Conservation (phyloP, 2,797 vertebrate genomes). For the Falco concolor region DNA sequence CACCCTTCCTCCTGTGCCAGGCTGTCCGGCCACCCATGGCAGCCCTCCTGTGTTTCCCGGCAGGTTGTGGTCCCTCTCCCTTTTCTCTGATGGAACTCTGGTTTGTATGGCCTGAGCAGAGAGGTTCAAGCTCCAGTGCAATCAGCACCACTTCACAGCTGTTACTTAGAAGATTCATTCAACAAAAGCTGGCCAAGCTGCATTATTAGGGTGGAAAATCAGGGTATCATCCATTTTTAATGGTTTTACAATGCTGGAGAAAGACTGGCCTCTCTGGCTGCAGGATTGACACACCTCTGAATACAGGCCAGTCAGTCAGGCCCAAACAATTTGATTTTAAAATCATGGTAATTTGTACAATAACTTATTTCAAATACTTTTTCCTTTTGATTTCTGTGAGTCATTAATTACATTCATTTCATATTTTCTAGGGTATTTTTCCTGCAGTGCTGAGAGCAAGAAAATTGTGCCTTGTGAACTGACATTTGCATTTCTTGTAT, state of each 20-base stretch:
- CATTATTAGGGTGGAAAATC: neutral
- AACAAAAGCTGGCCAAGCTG: neutral
- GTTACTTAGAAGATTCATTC: neutral
- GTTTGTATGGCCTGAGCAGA: neutral
- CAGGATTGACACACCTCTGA: neutral
- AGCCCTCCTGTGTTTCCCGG: neutral
- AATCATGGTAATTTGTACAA: neutral
- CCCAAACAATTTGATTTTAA: neutral
- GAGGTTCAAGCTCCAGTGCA: neutral
- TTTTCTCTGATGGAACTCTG: neutral
- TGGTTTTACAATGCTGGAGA: neutral
- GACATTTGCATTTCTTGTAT: neutral
- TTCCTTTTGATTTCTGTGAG: neutral
- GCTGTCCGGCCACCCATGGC: accelerated
- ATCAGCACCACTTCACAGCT: neutral
- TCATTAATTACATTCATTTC: neutral
- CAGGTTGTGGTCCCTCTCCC: neutral
- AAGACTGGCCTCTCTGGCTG: neutral
- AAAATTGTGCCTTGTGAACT: neutral
- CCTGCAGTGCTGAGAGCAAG: neutral
- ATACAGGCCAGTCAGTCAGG: neutral
- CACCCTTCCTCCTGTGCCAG: accelerated
- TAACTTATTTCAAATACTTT: neutral
- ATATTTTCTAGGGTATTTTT: neutral
- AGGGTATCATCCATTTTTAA: neutral